Conservation (phyloP, 2,888 invertebrate species). For the Bibio marci region DNA sequence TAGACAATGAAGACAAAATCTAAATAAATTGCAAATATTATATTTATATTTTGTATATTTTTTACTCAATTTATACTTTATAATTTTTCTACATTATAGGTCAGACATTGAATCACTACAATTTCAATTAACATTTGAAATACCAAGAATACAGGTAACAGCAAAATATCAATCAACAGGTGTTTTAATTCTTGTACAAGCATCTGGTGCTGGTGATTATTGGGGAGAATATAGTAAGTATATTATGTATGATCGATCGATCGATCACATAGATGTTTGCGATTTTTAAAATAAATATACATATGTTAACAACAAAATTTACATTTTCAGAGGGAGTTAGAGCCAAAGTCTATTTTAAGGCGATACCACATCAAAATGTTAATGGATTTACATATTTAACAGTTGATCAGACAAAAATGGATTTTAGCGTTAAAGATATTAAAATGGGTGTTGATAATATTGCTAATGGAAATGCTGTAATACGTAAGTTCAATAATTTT, state of each 20-base stretch:
- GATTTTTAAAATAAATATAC: slow-evolving; percentile 3
- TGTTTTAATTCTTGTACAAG: slow-evolving; percentile 59
- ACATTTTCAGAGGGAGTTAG: slow-evolving; percentile 53
- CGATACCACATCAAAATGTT: slow-evolving; percentile 37
- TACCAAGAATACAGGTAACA: slow-evolving; percentile 61
- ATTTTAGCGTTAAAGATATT: slow-evolving; percentile 67
- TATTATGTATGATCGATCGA: too few species aligned
- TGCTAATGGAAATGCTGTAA: slow-evolving; percentile 60
- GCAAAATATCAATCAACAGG: slow-evolving; percentile 71
- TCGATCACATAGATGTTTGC: not conserved
- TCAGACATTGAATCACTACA: slow-evolving; percentile 63
- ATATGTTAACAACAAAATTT: slow-evolving; percentile 1
- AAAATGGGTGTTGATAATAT: slow-evolving; percentile 75
- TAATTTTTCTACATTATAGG: slow-evolving; percentile 27
- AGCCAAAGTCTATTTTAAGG: slow-evolving; percentile 69
- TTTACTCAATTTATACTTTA: too few species aligned
- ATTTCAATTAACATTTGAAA: slow-evolving; percentile 62
- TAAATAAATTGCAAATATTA: too few species aligned
- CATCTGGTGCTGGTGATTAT: slow-evolving; percentile 73
- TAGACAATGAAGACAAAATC: too few species aligned
- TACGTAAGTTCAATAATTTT: slow-evolving; percentile 41
- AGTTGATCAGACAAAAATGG: slow-evolving; percentile 65
- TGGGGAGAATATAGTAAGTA: slow-evolving; percentile 71
- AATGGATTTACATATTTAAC: slow-evolving; percentile 50
- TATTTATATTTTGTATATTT: too few species aligned